Percentiles rank a stretch among this genome's conserved stretches.
Evolutionary conservation across 2,888 invertebrate genomes (phyloP).

Genomic region (Rotaria sp.): DNA sequence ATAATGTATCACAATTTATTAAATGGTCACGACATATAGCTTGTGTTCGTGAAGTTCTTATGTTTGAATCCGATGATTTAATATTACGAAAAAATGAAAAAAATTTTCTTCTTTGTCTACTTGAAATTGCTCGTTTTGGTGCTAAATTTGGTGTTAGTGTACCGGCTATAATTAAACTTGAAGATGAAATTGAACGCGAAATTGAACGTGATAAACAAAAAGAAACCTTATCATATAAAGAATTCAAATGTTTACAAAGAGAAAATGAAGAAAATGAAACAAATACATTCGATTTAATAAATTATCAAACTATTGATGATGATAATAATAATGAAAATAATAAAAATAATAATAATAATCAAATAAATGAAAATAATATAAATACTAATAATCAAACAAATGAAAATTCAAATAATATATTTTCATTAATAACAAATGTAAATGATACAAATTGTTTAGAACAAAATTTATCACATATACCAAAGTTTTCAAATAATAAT

Average conservation of each 20-base stretch:
- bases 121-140: slow-evolving; percentile 87
- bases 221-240: neutral
- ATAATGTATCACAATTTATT: slow-evolving; percentile 92
- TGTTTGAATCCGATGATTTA: slow-evolving; percentile 91
- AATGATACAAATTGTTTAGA: neutral
- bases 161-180: slow-evolving; percentile 53
- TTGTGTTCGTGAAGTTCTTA: slow-evolving; percentile 78
- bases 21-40: slow-evolving; percentile 69
- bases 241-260: neutral
- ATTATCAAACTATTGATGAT: neutral
- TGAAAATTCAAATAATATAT: neutral
- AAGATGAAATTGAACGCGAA: slow-evolving; percentile 54
- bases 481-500: neutral
- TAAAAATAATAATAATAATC: neutral
- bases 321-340: neutral
- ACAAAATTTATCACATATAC: neutral
- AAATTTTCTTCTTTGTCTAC: slow-evolving; percentile 82
- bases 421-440: neutral
- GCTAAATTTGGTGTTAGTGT: slow-evolving; percentile 61
- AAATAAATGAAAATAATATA: neutral
- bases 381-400: neutral
- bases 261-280: neutral
- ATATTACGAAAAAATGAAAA: slow-evolving; percentile 90
- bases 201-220: slow-evolving; percentile 40
- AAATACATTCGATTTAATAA: neutral